These are phyloP conservation scores for Oscheius sp. DNA, from an alignment of 2,888 invertebrate genomes.

Conservation along the genomic window DNA sequence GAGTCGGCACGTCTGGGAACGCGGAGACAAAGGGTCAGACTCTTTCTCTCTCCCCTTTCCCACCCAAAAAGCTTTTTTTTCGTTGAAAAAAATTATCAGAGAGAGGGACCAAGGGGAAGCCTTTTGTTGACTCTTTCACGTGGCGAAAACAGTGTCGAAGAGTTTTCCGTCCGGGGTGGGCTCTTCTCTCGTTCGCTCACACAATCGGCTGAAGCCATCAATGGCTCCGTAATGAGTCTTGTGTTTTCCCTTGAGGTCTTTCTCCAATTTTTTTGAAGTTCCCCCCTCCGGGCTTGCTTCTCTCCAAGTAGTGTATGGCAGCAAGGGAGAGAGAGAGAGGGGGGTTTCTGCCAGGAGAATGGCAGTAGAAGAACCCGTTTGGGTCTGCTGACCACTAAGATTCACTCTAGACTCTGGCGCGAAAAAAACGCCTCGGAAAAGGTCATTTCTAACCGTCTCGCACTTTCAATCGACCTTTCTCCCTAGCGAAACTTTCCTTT, in stretches of 20 bases:
- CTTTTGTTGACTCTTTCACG: constrained; percentile 6
- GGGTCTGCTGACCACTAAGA: not conserved
- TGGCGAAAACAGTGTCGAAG: not conserved
- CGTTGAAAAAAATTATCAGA: constrained; percentile 6
- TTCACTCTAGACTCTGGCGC: not conserved
- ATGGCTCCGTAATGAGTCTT: not conserved
- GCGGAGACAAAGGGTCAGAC: too few species aligned
- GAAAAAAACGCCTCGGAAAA: too few species aligned
- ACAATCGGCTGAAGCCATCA: too few species aligned
- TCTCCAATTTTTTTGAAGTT: too few species aligned
- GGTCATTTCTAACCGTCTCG: too few species aligned
- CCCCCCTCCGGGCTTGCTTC: too few species aligned
- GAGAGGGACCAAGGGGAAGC: not conserved
- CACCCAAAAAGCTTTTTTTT: too few species aligned
- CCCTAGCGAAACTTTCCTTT: too few species aligned
- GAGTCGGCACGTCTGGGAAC: too few species aligned
- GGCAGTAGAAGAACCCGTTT: not conserved
- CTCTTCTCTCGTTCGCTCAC: not conserved
- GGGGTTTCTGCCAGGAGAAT: not conserved
- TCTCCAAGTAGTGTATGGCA: too few species aligned
- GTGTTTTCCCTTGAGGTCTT: not conserved
- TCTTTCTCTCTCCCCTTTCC: too few species aligned
- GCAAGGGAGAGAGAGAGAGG: not conserved
- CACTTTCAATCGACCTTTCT: too few species aligned
- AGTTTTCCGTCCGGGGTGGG: not conserved